phyloP scores from a whole-genome alignment of 2,797 vertebrate genomes.

The Tokudaia tokunoshimensis region DNA sequence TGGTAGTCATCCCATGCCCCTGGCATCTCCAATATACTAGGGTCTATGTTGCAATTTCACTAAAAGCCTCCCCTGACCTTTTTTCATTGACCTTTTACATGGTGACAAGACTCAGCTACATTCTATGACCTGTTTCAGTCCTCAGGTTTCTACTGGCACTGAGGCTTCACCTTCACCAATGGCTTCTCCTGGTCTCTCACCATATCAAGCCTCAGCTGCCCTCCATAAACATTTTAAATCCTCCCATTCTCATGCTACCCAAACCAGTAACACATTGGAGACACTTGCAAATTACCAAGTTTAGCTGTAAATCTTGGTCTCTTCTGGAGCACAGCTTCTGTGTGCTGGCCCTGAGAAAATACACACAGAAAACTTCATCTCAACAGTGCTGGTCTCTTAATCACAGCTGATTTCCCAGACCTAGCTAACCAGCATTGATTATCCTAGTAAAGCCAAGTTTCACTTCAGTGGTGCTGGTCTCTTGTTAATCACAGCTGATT shows the following conservation, averaged over 20 bases:
- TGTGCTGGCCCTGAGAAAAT: neutral
- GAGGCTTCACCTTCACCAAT: neutral
- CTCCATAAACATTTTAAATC: neutral
- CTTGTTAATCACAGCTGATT: neutral
- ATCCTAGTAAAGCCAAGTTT: neutral
- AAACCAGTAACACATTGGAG: neutral
- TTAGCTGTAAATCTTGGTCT: neutral
- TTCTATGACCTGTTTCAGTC: neutral
- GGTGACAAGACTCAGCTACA: neutral
- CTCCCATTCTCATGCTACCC: neutral
- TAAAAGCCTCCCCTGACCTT: neutral
- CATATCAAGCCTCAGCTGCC: too few relatives aligned
- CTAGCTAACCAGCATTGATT: neutral
- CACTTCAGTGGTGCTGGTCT: neutral
- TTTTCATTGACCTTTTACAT: neutral
- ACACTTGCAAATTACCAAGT: neutral
- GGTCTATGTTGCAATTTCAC: neutral
- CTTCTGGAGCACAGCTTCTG: neutral
- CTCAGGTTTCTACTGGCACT: neutral
- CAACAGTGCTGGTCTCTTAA: neutral
- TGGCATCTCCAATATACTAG: neutral
- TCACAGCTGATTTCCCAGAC: neutral
- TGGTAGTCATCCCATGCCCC: neutral
- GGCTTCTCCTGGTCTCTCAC: neutral
- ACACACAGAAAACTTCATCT: neutral